These are phyloP conservation scores for Cebus imitator DNA, from an alignment of 2,113 vertebrate species.

Conservation along the genomic window DNA sequence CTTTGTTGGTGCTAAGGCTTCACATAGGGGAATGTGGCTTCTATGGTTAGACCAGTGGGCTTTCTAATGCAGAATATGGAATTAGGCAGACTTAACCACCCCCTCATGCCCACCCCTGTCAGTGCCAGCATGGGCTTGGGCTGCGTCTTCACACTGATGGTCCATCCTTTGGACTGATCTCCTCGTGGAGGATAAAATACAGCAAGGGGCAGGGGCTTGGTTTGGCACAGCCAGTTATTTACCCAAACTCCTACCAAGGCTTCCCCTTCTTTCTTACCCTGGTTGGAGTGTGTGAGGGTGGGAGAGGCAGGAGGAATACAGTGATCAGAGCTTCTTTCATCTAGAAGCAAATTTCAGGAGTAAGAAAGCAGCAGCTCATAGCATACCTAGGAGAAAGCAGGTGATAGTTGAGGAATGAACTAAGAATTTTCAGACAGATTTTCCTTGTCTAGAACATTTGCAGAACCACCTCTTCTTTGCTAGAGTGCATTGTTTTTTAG, in stretches of 20 bases:
- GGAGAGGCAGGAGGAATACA: background rate
- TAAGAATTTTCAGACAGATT: background rate
- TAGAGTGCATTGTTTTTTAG: background rate
- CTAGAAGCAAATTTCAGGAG: background rate
- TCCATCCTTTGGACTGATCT: background rate
- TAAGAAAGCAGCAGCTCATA: background rate
- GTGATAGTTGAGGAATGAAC: background rate
- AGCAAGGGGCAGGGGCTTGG: background rate
- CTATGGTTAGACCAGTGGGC: background rate
- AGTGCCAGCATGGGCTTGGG: background rate
- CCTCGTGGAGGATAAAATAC: background rate
- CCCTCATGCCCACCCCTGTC: fast-evolving
- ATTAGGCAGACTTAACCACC: background rate
- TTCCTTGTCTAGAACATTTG: background rate
- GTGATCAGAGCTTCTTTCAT: background rate
- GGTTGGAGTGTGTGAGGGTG: background rate
- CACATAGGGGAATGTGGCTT: background rate
- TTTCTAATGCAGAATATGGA: background rate
- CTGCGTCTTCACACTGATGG: no score
- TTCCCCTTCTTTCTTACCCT: background rate
- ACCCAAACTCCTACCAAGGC: no score
- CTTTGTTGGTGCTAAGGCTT: background rate
- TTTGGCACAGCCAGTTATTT: background rate
- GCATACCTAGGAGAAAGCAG: background rate
- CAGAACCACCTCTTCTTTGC: background rate